Evolutionary conservation across 2,797 vertebrate species (phyloP), one percentile per base, ranked within the genome.

Genomic region (Philypnodon macrostomus): DNA sequence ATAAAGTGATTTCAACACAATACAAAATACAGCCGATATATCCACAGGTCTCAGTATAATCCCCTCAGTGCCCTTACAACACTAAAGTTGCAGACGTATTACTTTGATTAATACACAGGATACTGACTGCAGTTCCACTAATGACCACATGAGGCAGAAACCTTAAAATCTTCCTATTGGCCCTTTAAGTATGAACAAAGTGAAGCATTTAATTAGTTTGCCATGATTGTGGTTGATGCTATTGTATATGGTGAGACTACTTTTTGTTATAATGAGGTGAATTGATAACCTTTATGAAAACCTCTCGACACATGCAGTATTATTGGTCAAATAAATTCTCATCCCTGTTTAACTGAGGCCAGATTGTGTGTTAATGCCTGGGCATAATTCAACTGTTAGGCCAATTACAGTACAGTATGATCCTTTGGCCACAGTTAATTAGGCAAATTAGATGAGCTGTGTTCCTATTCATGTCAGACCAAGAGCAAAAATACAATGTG

Each of bases 371-470:
- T 33, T 10, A 23, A 32, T 14, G 35, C 31, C 14, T 10, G 15
- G 37, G 13, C 9, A 21, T 24, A 38, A 23, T 46, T 46, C 10
- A 19, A 21, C n/a, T 16, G 14, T 35, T 39, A n/a, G 15, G 27
- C 14, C 36, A 31, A 17, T 42, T 44, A 29, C 32, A 19, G 12
- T 36, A 21, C 41, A 30, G 9, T 32, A 21, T 11, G 32, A 23
- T 35, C 38, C 24, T 21, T 8, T 36, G 1, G 2, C 38, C 17
- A 42, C 7, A 11, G 17, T 21, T 29, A 18, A 42, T 52, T 3
- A 19, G 14, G 16, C n/a, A 46, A 32, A 47, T 33, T 52, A 58
- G 57, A 40, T 4, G 3, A n/a, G 45, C 39, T 24, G n/a, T 24
- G 27, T 54, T 47, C 21, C 26, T 33, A 16, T 54, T 17, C 23